A percentile compares a stretch with the other conserved stretches of the same genome.
Evolutionary conservation across 2,888 invertebrate species (phyloP).

Genomic region (Epinotia nisella): DNA sequence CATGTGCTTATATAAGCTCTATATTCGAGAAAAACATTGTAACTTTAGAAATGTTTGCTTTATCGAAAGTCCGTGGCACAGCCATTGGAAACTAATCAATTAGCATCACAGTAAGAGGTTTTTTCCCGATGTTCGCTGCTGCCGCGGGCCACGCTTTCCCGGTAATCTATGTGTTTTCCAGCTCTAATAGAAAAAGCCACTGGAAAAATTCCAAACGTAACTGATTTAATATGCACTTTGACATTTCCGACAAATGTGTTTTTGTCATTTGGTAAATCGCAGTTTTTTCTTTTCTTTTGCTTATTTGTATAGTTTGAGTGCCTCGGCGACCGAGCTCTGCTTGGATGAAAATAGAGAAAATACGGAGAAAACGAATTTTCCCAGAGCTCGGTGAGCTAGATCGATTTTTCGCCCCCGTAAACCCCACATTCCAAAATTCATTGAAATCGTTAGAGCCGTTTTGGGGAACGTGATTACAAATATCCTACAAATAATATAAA

Average conservation of each 20-base stretch:
- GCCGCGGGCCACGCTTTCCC: constrained; percentile 37
- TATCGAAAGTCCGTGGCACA: constrained; percentile 28
- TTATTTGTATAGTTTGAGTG: too few species aligned
- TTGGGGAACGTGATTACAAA: too few species aligned
- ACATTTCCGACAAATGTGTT: constrained; percentile 25
- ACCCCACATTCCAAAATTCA: too few species aligned
- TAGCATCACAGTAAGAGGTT: constrained; percentile 46
- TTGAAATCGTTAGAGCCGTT: too few species aligned
- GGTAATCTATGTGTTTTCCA: constrained; percentile 51
- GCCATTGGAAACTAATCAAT: constrained; percentile 50
- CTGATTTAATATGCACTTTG: constrained; percentile 46
- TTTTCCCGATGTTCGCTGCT: constrained; percentile 44
- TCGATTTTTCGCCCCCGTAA: too few species aligned
- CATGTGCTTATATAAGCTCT: background rate
- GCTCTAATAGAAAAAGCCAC: constrained; percentile 47
- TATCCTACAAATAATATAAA: too few species aligned
- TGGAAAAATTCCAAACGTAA: constrained; percentile 54
- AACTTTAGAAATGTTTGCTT: constrained; percentile 35
- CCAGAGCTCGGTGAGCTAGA: too few species aligned
- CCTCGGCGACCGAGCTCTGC: too few species aligned
- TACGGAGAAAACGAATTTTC: too few species aligned
- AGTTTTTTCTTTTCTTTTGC: background rate
- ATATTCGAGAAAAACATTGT: background rate
- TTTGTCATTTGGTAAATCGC: background rate
- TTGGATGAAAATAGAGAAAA: too few species aligned